Evolutionary conservation across 2,888 invertebrate genomes (phyloP).

Genomic region (Linyphia triangularis): DNA sequence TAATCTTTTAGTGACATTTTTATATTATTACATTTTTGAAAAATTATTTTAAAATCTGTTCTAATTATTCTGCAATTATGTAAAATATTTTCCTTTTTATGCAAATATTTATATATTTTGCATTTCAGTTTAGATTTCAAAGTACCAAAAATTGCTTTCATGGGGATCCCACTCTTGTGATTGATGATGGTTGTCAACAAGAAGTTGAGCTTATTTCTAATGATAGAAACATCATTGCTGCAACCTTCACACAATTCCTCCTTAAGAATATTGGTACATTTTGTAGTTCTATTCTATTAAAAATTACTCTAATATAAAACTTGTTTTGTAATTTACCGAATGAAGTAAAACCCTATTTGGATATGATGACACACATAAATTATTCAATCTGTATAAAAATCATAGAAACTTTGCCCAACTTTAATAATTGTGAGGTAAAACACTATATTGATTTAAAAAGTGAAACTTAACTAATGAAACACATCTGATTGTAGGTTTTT

Average conservation of each 20-base stretch:
- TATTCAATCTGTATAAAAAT: too few species aligned
- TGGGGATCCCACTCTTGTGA: conserved; percentile 84
- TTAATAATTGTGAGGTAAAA: too few species aligned
- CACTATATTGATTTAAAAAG: too few species aligned
- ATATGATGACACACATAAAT: too few species aligned
- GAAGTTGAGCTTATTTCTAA: conserved; percentile 89
- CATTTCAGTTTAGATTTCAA: conserved; percentile 85
- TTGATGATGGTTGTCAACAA: conserved; percentile 95
- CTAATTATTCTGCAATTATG: background rate
- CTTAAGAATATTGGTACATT: conserved; percentile 89
- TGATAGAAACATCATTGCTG: conserved; percentile 93
- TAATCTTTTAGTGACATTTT: background rate
- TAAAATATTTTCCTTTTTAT: background rate
- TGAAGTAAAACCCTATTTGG: too few species aligned
- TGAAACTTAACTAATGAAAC: too few species aligned
- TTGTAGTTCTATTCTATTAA: too few species aligned
- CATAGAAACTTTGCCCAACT: too few species aligned
- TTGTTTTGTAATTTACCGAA: too few species aligned
- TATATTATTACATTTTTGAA: background rate
- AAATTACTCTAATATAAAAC: too few species aligned
- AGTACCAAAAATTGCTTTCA: conserved; percentile 82
- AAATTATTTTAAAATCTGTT: background rate
- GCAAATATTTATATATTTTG: conserved; percentile 40
- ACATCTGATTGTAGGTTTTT: too few species aligned
- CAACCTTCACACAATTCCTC: conserved; percentile 93